phyloP scores from a whole-genome alignment of 1,140 invertebrate genomes.

The Ceratina japonica region DNA sequence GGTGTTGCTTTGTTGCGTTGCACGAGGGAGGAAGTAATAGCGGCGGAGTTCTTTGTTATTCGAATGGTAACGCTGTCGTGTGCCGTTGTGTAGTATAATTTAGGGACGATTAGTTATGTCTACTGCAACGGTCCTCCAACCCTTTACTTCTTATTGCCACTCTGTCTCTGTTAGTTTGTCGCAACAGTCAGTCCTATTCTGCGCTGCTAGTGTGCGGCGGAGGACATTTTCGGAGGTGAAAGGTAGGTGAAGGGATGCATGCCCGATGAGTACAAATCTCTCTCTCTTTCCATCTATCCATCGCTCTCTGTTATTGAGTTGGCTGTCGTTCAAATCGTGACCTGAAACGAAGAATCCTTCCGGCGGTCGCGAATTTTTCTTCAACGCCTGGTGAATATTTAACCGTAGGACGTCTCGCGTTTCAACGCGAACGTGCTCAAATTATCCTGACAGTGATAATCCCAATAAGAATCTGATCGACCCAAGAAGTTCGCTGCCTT shows the following conservation, averaged over 20 bases:
- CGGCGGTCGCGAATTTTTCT: constrained; percentile 23
- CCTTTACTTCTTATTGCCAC: background rate
- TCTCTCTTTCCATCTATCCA: too few relatives aligned
- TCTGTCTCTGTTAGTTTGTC: background rate
- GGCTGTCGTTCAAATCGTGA: constrained; percentile 43
- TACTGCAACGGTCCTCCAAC: background rate
- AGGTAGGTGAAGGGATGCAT: constrained; percentile 60
- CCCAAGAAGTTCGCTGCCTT: too few relatives aligned
- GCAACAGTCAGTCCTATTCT: constrained; percentile 24
- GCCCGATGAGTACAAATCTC: constrained; percentile 35
- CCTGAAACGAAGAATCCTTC: constrained; percentile 44
- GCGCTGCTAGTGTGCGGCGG: background rate
- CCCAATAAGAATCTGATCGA: too few relatives aligned
- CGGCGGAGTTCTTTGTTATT: constrained; percentile 40
- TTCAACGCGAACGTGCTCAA: too few relatives aligned
- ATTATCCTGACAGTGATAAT: too few relatives aligned
- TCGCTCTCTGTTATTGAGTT: constrained; percentile 28
- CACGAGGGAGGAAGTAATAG: constrained; percentile 42
- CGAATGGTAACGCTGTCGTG: constrained; percentile 11
- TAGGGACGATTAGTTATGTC: constrained; percentile 49
- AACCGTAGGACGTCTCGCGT: background rate
- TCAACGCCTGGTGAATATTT: constrained; percentile 17
- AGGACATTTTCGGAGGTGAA: constrained; percentile 40
- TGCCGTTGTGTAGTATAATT: constrained; percentile 54
- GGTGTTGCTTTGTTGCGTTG: constrained; percentile 16